Conservation (phyloP, 2,888 invertebrate genomes). For the Parthenolecanium corni region DNA sequence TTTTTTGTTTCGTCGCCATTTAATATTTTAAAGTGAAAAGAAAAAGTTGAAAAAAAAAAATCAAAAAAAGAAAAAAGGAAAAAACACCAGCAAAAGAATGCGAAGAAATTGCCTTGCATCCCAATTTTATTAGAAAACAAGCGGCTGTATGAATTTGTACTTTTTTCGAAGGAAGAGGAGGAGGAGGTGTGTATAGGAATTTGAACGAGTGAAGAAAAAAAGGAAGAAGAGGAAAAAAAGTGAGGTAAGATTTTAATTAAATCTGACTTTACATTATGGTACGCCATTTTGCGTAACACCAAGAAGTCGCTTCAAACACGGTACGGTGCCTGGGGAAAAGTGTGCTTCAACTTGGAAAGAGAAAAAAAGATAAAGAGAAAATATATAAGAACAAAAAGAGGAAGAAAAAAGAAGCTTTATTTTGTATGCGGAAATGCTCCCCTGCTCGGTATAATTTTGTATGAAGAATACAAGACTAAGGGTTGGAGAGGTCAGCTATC, state of each 20-base stretch:
- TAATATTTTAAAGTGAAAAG: slow-evolving; percentile 16
- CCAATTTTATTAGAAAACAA: neutral
- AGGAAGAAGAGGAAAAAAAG: neutral
- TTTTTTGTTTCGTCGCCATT: slow-evolving; percentile 6
- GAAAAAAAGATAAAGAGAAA: slow-evolving; percentile 1
- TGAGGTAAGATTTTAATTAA: slow-evolving; percentile 28
- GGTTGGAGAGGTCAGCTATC: slow-evolving; percentile 10
- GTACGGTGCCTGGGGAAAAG: neutral
- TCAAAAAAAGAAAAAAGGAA: too few species aligned
- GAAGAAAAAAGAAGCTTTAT: slow-evolving; percentile 4
- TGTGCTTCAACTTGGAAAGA: neutral
- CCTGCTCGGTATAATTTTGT: slow-evolving; percentile 12
- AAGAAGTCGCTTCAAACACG: slow-evolving; percentile 10
- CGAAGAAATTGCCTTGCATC: slow-evolving; percentile 15
- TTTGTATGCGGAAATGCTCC: slow-evolving; percentile 9
- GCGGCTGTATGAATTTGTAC: too few species aligned
- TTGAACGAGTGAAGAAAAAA: neutral
- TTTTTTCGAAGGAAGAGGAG: neutral
- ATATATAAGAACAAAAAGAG: too few species aligned
- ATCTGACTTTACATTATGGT: slow-evolving; percentile 26
- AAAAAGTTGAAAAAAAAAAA: slow-evolving; percentile 15
- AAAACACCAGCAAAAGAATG: too few species aligned
- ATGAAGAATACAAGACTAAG: slow-evolving; percentile 5
- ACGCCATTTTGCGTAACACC: slow-evolving; percentile 20
- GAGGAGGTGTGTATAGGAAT: neutral